These are phyloP conservation scores for Noctua janthina DNA, from an alignment of 2,888 invertebrate species.

Conservation along the genomic window DNA sequence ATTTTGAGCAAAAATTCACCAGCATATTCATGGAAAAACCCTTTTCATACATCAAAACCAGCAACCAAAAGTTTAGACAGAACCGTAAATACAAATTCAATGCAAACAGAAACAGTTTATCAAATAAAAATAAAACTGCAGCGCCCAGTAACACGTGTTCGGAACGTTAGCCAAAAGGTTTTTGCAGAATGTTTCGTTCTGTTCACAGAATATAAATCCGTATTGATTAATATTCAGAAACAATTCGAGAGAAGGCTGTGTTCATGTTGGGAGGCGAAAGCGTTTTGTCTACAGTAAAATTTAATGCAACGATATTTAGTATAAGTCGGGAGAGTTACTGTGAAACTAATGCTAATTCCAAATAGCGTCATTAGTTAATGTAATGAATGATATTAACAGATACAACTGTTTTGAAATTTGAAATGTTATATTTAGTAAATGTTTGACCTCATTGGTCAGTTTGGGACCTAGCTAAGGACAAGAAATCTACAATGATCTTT, in stretches of 20 bases:
- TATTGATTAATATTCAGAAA: constrained; percentile 51
- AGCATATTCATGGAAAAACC: background rate
- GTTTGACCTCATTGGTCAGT: background rate
- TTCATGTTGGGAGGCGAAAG: background rate
- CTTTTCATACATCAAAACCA: constrained; percentile 5
- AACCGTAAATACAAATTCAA: constrained; percentile 17
- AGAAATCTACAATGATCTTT: background rate
- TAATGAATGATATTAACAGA: background rate
- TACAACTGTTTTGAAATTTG: background rate
- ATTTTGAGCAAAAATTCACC: background rate
- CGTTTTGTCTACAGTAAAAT: background rate
- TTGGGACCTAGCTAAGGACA: background rate
- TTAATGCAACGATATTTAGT: background rate
- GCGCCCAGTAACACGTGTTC: constrained; percentile 29
- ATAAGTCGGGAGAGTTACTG: background rate
- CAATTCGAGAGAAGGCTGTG: constrained; percentile 9
- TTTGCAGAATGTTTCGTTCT: constrained; percentile 37
- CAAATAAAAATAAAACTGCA: constrained; percentile 33
- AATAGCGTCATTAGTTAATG: background rate
- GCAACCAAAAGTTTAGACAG: background rate
- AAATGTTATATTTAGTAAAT: background rate
- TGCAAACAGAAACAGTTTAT: constrained; percentile 15
- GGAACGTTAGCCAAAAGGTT: constrained; percentile 21
- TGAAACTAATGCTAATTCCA: background rate
- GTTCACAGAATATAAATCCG: constrained; percentile 42